Evolutionary conservation across 2,797 vertebrate genomes (phyloP).

Genomic region (Glyptemys insculpta): DNA sequence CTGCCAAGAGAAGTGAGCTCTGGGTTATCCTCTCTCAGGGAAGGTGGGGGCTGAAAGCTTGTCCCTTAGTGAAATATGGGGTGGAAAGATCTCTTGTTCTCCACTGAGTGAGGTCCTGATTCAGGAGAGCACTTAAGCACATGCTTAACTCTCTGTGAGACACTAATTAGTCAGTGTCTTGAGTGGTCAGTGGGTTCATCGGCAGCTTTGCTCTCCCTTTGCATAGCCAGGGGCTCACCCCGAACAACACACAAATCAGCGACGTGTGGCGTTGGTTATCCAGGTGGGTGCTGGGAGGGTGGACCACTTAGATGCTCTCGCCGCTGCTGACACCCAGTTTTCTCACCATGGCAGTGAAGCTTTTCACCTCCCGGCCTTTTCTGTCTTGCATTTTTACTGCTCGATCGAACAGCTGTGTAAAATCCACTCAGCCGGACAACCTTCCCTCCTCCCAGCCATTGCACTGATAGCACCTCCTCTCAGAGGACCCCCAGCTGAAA

Average conservation of each 20-base stretch:
- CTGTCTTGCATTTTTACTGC: not conserved
- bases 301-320: not conserved
- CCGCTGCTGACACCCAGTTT: not conserved
- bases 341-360: not conserved
- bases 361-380: not conserved
- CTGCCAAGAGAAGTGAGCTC: not conserved
- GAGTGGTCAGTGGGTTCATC: not conserved
- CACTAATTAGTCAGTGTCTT: not conserved
- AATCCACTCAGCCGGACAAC: no score
- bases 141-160: not conserved
- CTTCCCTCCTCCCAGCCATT: not conserved
- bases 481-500: not conserved
- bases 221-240: not conserved
- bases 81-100: not conserved
- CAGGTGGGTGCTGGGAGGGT: not conserved
- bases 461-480: not conserved
- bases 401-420: not conserved
- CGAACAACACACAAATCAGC: not conserved
- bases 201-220: not conserved
- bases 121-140: not conserved
- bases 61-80: not conserved
- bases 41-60: not conserved
- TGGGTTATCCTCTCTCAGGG: not conserved
- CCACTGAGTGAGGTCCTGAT: not conserved
- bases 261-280: no score